Evolutionary conservation across 1,140 invertebrate species (phyloP), one percentile per base, ranked within the genome.

Genomic region (Dufourea novaeangliae): DNA sequence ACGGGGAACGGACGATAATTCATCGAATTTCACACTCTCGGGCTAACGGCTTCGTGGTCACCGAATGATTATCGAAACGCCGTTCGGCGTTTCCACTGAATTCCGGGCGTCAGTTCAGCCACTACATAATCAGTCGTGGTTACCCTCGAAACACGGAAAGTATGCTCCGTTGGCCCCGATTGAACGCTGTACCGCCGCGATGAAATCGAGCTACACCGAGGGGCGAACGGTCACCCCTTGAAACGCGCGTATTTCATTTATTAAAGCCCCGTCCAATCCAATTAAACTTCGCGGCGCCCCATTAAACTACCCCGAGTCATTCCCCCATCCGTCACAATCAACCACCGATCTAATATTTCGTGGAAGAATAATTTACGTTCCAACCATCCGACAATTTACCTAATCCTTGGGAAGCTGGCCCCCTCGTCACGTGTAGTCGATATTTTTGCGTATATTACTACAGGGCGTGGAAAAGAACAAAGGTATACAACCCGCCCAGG

Each of bases 191-290:
- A 3, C 20, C 29, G 14, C 20, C 29, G 14, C 57, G 57, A 11
- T 37, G 32, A 59, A 59, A 59, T 59, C 20, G 29, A 59, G 57
- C 32, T 34, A 59, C 57, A 50, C 20, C 41, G 41, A n/a, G n/a
- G 14, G 11, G 8, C 10, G 1, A 8, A 17, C 4, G 6, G 14
- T 25, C 32, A 6, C 7, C 46, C 17, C 27, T 10, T n/a, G n/a
- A 25, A 54, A 68, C 66, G n/a, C 22, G 7, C 4, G n/a, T n/a
- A 50, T 37, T 34, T 37, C 46, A 52, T 39, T 37, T 37, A 27
- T 56, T 27, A 37, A 11, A 54, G 3, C n/a, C 37, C 8, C 32
- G 0, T 7, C 44, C 4, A 12, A 54, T 27, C 17, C 66, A 54
- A 68, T 54, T 56, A 68, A 27, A 68, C 66, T 39, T 68, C 12